These are phyloP conservation scores for Enteromius unitaeniatus DNA, from an alignment of 2,797 vertebrate species.

Conservation along the genomic window DNA sequence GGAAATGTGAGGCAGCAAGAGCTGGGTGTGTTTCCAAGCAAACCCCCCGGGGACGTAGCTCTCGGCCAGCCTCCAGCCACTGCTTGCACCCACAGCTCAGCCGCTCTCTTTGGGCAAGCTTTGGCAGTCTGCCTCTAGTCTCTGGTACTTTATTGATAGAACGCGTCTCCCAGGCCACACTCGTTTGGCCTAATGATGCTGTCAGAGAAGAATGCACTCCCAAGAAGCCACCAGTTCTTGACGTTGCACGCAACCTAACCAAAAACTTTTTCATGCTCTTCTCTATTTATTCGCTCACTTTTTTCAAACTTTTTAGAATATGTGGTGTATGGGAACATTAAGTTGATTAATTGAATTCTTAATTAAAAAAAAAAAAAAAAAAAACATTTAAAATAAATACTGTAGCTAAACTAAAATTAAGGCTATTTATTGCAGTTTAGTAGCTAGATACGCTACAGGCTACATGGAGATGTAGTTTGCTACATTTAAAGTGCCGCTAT, in stretches of 20 bases:
- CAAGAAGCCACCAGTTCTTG: slow-evolving; percentile 59
- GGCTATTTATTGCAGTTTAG: neutral
- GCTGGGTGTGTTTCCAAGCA: slow-evolving; percentile 38
- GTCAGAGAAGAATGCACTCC: slow-evolving; percentile 64
- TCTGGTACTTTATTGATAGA: slow-evolving; percentile 66
- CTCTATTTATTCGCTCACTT: slow-evolving; percentile 49
- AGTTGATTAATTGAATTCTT: slow-evolving; percentile 20
- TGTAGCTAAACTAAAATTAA: neutral
- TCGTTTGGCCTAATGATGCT: slow-evolving; percentile 64
- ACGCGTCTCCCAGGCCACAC: slow-evolving; percentile 56
- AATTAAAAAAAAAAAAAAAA: neutral
- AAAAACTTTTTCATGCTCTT: slow-evolving; percentile 48
- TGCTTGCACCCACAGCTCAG: slow-evolving; percentile 59
- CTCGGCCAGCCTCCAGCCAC: slow-evolving; percentile 58
- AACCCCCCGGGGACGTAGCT: slow-evolving; percentile 47
- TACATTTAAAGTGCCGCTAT: neutral
- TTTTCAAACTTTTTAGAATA: slow-evolving; percentile 27
- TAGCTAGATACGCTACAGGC: neutral
- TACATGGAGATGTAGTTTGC: too few relatives aligned
- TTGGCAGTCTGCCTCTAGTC: slow-evolving; percentile 63
- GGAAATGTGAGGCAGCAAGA: slow-evolving; percentile 31
- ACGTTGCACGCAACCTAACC: slow-evolving; percentile 59
- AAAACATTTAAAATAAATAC: neutral
- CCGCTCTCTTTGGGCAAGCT: slow-evolving; percentile 58
- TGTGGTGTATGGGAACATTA: slow-evolving; percentile 30